These are phyloP conservation scores for Lymantria dispar DNA, from an alignment of 2,888 invertebrate species.

Conservation along the genomic window DNA sequence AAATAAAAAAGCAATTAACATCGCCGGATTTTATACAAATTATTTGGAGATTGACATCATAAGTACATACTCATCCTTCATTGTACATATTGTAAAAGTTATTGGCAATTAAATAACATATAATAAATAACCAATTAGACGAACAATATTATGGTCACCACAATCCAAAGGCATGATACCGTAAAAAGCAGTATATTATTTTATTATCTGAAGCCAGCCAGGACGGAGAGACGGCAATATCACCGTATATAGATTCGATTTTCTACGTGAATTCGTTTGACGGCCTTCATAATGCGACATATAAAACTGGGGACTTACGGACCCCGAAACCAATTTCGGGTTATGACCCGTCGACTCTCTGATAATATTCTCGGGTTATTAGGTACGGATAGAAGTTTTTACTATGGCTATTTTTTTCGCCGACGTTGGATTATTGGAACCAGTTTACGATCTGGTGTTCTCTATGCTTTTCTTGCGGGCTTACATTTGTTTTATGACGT, in stretches of 20 bases:
- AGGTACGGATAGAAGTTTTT: constrained; percentile 82
- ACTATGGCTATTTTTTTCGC: constrained; percentile 82
- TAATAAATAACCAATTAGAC: background rate
- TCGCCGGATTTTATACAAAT: too few relatives aligned
- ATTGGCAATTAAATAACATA: too few relatives aligned
- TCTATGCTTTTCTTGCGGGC: constrained; percentile 48
- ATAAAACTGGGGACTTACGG: constrained; percentile 83
- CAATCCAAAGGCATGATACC: constrained; percentile 44
- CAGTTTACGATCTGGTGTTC: constrained; percentile 69
- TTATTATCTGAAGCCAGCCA: constrained; percentile 79
- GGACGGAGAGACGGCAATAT: constrained; percentile 73
- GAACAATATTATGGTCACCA: constrained; percentile 10
- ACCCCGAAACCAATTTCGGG: constrained; percentile 83
- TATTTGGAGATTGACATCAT: too few relatives aligned
- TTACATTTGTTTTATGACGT: constrained; percentile 72
- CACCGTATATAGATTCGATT: constrained; percentile 84
- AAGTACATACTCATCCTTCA: too few relatives aligned
- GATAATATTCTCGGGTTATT: constrained; percentile 83
- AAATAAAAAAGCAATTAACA: too few relatives aligned
- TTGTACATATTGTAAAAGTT: too few relatives aligned
- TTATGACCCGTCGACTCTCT: constrained; percentile 83
- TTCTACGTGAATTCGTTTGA: constrained; percentile 84
- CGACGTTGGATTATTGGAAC: constrained; percentile 76
- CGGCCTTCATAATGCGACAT: constrained; percentile 83
- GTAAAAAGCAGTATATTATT: constrained; percentile 80